Evolutionary conservation across 1,140 invertebrate genomes (phyloP), one percentile per base, ranked within the genome.

Genomic region (Penaeus vannamei): DNA sequence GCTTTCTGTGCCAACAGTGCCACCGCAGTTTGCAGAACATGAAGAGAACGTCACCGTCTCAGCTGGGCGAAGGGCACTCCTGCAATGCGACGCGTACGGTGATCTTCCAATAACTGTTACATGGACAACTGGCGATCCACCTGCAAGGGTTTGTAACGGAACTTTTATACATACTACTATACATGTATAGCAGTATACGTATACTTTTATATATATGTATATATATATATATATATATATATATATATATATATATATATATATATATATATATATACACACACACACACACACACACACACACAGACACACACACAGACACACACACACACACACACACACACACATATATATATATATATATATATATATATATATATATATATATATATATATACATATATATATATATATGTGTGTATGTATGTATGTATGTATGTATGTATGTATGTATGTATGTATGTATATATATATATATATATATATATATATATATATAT

Each of bases 51-150:
- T 98, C 93, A 98, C 97, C 23, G 97, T 97, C 26, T 95, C 97
- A 87, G 95, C 96, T 85, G 97, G 97, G 23, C 97, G 98, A 93
- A 97, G 97, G 26, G 96, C 97, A 36, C 97, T 97, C 46, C 92
- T 99, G 85, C 96, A 98, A 92, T 99, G 98, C 93, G 97, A 98
- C 94, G 97, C 97, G 19, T 96, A 97, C 92, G 98, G 98, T 77
- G 98, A 99, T 93, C 98, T 98, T 94, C 98, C 98, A 36, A 97
- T 99, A 92, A 97, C 97, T 91, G 98, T 99, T 76, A 95, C 97
- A 29, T 99, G 98, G 98, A 98, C 97, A 93, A 97, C 64, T n/a
- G 89, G 89, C n/a, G 69, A 61, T 53, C 89, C 89, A 61, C 69
- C 85, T 0, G 29, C 32, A 20, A 82, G 85, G 85, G 89, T 90